Evolutionary conservation across 1,140 invertebrate genomes (phyloP).

Genomic region (Rhopalosiphum maidis): DNA sequence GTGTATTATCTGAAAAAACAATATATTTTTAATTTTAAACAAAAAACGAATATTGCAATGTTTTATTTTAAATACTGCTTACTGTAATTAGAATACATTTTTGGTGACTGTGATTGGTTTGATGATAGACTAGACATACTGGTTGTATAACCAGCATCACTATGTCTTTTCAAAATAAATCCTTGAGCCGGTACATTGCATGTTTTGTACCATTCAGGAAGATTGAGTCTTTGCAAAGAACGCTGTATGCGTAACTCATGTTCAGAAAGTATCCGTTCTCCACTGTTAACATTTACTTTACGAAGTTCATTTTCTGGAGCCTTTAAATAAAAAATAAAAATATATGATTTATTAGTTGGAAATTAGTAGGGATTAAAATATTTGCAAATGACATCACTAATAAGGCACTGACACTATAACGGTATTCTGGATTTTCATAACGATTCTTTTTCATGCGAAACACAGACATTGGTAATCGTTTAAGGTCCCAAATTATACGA

Average conservation of each 20-base stretch:
- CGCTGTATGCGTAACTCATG: slow-evolving; percentile 91
- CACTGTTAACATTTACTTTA: slow-evolving; percentile 69
- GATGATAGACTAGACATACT: slow-evolving; percentile 68
- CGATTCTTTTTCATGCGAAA: slow-evolving; percentile 25
- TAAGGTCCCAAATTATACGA: slow-evolving; percentile 47
- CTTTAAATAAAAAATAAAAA: slow-evolving; percentile 65
- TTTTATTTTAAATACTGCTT: not conserved
- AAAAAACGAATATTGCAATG: not conserved
- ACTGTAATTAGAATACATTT: slow-evolving; percentile 53
- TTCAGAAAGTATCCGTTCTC: slow-evolving; percentile 81
- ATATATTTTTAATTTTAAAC: not conserved
- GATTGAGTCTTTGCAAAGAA: slow-evolving; percentile 88
- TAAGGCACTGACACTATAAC: slow-evolving; percentile 31
- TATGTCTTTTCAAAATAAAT: slow-evolving; percentile 68
- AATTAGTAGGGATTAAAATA: not conserved
- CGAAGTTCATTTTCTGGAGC: slow-evolving; percentile 91
- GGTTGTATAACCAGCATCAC: slow-evolving; percentile 68
- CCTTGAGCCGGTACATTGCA: slow-evolving; percentile 71
- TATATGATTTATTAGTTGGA: not conserved
- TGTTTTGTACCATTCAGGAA: slow-evolving; percentile 94
- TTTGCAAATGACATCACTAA: not conserved
- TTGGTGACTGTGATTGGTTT: slow-evolving; percentile 64
- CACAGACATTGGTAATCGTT: slow-evolving; percentile 40
- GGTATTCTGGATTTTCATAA: slow-evolving; percentile 3
- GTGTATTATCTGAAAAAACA: slow-evolving; percentile 31